Conservation (phyloP, 2,797 vertebrate species). For the Peromyscus eremicus region DNA sequence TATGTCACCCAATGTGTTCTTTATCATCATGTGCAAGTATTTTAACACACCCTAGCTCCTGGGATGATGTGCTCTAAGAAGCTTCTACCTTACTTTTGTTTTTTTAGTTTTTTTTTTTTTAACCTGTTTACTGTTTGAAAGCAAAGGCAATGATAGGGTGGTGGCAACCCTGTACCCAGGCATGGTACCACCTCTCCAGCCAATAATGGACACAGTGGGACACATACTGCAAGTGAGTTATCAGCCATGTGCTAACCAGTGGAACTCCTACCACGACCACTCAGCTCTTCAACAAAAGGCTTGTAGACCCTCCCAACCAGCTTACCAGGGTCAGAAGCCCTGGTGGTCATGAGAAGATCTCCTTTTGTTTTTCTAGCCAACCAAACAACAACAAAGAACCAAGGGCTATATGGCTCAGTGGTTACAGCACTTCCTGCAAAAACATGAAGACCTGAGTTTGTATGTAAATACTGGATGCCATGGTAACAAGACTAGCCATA, state of each 20-base stretch:
- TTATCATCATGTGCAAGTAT: neutral
- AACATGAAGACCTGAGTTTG: neutral
- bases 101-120: neutral
- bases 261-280: accelerated
- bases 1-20: neutral
- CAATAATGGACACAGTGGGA: neutral
- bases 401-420: neutral
- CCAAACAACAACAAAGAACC: neutral
- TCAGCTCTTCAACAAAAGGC: neutral
- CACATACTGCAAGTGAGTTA: neutral
- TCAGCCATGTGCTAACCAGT: accelerated
- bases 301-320: neutral
- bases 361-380: neutral
- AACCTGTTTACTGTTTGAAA: neutral
- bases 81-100: neutral
- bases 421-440: neutral
- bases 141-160: neutral
- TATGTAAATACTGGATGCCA: neutral
- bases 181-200: neutral
- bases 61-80: neutral
- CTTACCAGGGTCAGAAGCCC: neutral
- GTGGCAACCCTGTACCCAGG: accelerated
- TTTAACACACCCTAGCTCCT: neutral
- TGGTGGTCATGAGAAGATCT: neutral
- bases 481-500: neutral